These are phyloP conservation scores for Myotis myotis DNA, from an alignment of 2,797 vertebrate species.

Conservation along the genomic window DNA sequence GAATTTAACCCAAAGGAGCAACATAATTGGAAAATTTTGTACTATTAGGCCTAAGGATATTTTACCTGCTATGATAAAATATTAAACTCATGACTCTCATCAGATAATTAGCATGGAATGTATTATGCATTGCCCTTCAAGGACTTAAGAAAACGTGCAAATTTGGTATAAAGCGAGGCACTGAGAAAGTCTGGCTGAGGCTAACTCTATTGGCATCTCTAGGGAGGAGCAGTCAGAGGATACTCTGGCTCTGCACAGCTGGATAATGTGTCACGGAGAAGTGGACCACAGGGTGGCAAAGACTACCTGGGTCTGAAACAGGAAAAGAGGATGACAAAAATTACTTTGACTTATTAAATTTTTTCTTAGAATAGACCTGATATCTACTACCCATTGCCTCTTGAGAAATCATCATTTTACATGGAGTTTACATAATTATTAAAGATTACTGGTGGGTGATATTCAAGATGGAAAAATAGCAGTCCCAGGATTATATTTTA, in stretches of 20 bases:
- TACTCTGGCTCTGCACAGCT: neutral
- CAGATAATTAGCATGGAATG: neutral
- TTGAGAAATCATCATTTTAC: slow-evolving; percentile 23
- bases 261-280: neutral
- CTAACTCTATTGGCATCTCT: neutral
- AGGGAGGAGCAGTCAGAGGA: neutral
- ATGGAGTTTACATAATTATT: neutral
- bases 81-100: neutral
- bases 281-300: neutral
- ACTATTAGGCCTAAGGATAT: neutral
- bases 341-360: neutral
- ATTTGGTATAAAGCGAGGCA: neutral
- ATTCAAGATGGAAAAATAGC: neutral
- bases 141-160: neutral
- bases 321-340: neutral
- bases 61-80: neutral
- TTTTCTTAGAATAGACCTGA: neutral
- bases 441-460: neutral
- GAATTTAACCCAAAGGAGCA: neutral
- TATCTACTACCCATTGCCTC: neutral
- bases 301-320: neutral
- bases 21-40: neutral
- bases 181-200: neutral
- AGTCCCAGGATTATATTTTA: neutral
- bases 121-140: neutral